Evolutionary conservation across 2,113 vertebrate genomes (phyloP), one percentile per base, ranked within the genome.

Genomic region (Dasyurus viverrinus): DNA sequence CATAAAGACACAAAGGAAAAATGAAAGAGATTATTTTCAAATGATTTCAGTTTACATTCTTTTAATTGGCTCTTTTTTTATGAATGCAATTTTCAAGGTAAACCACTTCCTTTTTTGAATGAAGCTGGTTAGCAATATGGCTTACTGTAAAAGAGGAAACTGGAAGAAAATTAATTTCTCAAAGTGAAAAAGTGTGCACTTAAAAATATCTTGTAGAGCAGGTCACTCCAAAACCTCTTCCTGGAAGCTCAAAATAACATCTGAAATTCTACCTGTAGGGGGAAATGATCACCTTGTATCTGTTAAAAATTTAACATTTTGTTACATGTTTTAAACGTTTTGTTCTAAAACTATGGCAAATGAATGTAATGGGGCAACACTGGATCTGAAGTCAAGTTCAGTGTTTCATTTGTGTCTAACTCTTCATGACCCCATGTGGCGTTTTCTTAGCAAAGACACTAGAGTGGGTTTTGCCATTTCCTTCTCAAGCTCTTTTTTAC

Each of bases 21-120:
- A 36, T 68, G 60, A 68, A 68, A 68, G 30, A 68, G 30, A 16
- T n/a, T 52, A 55, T 89, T 68, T 93, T 89, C 53, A 48, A 48
- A 60, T 54, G 93, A 93, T 96, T 93, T 93, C 89, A 93, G 84
- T 55, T n/a, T 47, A 91, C 30, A 48, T 48, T 46, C 89, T 47
- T 89, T 89, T 26, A 25, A 89, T 48, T 89, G 46, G 89, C 47
- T 47, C 27, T 95, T 57, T 54, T 68, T 98, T 98, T 97, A 97
- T 93, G 97, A 96, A 98, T 93, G 91, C 53, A 93, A 97, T 94
- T 97, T 98, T 98, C 96, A 97, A 89, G 97, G 96, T 95, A 93
- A 98, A 68, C 98, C 98, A 98, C 98, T 98, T 99, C 98, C 98
- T 98, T 96, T 98, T 55, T 95, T 97, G 93, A 93, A 57, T 98